phyloP scores from a whole-genome alignment of 2,113 vertebrate species.

The Nycticebus coucang region DNA sequence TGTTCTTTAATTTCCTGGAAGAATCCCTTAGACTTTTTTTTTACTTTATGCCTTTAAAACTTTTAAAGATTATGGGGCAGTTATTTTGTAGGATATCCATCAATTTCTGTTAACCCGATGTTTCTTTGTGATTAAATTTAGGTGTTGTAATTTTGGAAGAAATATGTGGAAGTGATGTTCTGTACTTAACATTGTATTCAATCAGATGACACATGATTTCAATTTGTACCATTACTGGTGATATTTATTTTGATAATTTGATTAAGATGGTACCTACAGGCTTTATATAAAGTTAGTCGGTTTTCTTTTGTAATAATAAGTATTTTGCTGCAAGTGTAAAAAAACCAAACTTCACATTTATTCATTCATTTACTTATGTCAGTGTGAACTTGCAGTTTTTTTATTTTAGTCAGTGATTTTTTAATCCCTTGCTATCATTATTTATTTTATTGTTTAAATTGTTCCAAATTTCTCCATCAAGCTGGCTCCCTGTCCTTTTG shows the following conservation, averaged over 20 bases:
- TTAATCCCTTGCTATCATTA: not conserved
- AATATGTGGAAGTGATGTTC: not conserved
- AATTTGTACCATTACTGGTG: not conserved
- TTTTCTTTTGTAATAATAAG: constrained; percentile 39
- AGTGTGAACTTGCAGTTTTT: not conserved
- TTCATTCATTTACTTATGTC: not conserved
- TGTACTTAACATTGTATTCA: not conserved
- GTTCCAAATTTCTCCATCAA: not conserved
- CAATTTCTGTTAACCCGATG: not conserved
- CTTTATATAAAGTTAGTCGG: not conserved
- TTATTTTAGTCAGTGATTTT: not conserved
- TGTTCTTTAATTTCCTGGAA: not conserved
- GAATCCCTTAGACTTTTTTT: not conserved
- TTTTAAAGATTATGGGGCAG: not conserved
- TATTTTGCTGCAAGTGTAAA: not conserved
- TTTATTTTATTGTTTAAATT: constrained; percentile 4
- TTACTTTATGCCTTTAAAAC: not conserved
- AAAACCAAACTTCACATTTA: constrained; percentile 6
- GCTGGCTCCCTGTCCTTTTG: not conserved
- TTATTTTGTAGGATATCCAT: constrained; percentile 11
- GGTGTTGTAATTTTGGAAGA: not conserved
- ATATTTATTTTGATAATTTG: not conserved
- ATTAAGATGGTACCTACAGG: not conserved
- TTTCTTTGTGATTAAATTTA: constrained; percentile 19
- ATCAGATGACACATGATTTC: not conserved